Base-by-base conservation (phyloP, 1,140 invertebrate species). In the Adelges cooleyi region DNA sequence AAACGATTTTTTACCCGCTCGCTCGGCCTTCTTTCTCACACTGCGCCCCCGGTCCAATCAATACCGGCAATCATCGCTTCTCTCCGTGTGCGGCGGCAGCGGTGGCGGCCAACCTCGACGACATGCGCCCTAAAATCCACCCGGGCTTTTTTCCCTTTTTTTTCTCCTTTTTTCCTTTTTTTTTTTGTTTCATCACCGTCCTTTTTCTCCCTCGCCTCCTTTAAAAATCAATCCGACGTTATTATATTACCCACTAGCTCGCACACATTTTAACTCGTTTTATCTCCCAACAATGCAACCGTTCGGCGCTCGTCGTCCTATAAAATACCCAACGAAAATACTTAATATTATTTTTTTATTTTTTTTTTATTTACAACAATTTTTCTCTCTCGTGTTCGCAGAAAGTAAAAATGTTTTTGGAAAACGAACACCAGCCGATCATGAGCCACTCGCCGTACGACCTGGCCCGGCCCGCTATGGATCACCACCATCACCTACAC, bases 1-100 rank as follows among this genome's bases (percentile, higher is more conserved):
- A 62, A 62, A 62, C 56, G 56, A 62, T 62, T 62, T 62, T 62
- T 62, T 62, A 62, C 56, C 56, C 56, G 56, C 56, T 62, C 42
- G 56, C 42, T 46, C 36, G 40, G 56, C 56, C 42, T 62, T 62
- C 56, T 62, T 62, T 62, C 56, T 29, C 56, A 62, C 42, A 29
- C 23, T 42, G 56, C 25, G n/a, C 42, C 56, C 42, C 25, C 56
- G 56, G 56, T 62, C 42, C 56, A 62, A 62, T 62, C 56, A 48
- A 62, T 62, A 62, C 56, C 56, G 56, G 56, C 56, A 62, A 62
- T 62, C 56, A 62, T 62, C 56, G 42, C 42, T 48, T 46, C 42
- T 62, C 56, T 62, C 18, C 33, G 17, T 6, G 25, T 33, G 2
- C 49, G 29, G 29, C 29, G 29, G 29, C 29, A 11, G 2, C 49